These are phyloP conservation scores for Glaucidium brasilianum DNA, from an alignment of 2,113 vertebrate species.

Conservation along the genomic window DNA sequence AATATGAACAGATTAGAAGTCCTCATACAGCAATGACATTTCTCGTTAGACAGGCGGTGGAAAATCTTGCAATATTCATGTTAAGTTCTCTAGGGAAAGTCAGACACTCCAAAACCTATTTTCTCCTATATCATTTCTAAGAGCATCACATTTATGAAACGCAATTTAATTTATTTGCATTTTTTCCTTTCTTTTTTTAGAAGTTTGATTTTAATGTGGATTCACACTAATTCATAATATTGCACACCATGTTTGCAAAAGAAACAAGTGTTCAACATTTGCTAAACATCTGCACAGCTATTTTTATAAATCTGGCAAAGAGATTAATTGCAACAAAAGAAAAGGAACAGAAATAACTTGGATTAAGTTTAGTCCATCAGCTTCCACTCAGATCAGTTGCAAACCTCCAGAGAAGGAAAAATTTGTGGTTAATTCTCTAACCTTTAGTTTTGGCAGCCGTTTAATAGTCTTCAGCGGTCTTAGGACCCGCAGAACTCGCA, in stretches of 20 bases:
- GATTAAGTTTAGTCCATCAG: neutral
- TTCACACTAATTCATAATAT: neutral
- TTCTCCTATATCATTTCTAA: neutral
- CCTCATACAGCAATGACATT: neutral
- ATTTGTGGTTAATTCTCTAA: slow-evolving; percentile 28
- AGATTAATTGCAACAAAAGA: neutral
- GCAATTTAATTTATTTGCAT: neutral
- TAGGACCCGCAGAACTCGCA: slow-evolving; percentile 90
- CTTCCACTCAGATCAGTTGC: neutral
- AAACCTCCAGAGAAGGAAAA: neutral
- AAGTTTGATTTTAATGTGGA: neutral
- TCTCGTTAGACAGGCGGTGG: neutral
- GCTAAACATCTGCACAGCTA: neutral
- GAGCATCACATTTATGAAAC: neutral
- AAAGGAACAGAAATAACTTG: neutral
- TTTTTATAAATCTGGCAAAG: neutral
- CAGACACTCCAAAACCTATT: neutral
- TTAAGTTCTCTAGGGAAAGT: neutral
- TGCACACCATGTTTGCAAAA: neutral
- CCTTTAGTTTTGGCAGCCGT: slow-evolving; percentile 94
- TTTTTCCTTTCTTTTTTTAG: neutral
- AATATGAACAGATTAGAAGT: neutral
- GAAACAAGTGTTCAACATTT: neutral
- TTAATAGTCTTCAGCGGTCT: slow-evolving; percentile 96
- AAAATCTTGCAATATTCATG: neutral